Base-by-base conservation (phyloP, 2,888 invertebrate species). In the Petrolisthes manimaculis region DNA sequence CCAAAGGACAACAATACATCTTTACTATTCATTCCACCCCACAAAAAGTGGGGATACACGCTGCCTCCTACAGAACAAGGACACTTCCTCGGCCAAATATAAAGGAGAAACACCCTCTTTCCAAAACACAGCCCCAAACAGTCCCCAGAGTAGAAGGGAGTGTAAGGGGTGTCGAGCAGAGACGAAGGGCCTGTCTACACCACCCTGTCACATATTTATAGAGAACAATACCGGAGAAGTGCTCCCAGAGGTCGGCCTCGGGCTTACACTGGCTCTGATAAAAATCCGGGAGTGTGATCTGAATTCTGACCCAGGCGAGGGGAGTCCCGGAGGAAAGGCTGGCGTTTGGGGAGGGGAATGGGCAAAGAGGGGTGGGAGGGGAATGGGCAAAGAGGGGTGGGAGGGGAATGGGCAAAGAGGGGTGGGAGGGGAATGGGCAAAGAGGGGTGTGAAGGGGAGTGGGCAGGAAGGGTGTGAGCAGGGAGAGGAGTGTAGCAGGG, bases 141-240 rank as follows among this genome's bases (percentile, higher is more conserved):
- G n/a, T n/a, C n/a, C n/a, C n/a, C n/a, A n/a, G n/a, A n/a, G n/a
- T n/a, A n/a, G n/a, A n/a, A n/a, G n/a, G n/a, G n/a, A n/a, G n/a
- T n/a, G n/a, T n/a, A n/a, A n/a, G n/a, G n/a, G n/a, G 71, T n/a
- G 61, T 61, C 5, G 71, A 12, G 56, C 21, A 0, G 21, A 80
- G 80, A 80, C 56, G 55, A 21, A 80, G 8, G 3, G 18, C 21
- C 1, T 80, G 56, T 21, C 61, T 80, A 80, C 80, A 80, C 6
- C 80, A 54, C 5, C 6, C 56, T 80, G 80, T 80, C 80, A 56
- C 80, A 80, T 80, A 80, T 80, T 80, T 80, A 56, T 80, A 56
- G 56, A 56, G 56, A 80, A 56, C 80, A 80, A 80, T 80, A 55
- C 80, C 24, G n/a, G 18, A 56, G 61, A 80, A 56, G 55, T 56